These are phyloP conservation scores for Diplodus sargus DNA, from an alignment of 2,797 vertebrate species.

Conservation along the genomic window DNA sequence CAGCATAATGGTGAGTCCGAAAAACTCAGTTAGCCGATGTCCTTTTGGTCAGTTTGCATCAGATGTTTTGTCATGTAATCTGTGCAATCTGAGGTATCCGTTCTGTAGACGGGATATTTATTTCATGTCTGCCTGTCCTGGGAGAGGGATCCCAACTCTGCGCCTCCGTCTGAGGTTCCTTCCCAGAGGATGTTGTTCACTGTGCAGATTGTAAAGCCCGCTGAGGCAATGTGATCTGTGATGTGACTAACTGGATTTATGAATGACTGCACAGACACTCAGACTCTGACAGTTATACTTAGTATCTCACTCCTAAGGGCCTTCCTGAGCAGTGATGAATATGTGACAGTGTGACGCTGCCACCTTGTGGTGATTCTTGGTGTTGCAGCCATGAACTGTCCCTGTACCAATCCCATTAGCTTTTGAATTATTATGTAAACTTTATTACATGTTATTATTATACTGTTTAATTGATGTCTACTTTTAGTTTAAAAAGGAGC, in stretches of 20 bases:
- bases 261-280: neutral
- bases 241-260: neutral
- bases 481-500: neutral
- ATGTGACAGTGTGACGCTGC: slow-evolving; percentile 40
- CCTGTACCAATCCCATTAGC: neutral
- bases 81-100: too few species aligned
- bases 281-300: neutral
- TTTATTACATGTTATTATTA: too few species aligned
- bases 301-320: neutral
- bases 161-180: too few species aligned
- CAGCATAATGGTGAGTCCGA: slow-evolving; percentile 86
- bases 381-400: slow-evolving; percentile 10
- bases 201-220: too few species aligned
- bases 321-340: neutral
- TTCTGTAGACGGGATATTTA: too few species aligned
- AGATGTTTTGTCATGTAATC: too few species aligned
- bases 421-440: neutral
- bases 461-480: neutral
- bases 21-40: too few species aligned
- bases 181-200: too few species aligned
- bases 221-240: too few species aligned
- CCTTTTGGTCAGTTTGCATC: too few species aligned
- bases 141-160: too few species aligned
- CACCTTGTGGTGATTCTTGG: slow-evolving; percentile 60
- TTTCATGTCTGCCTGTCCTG: too few species aligned